phyloP scores from a whole-genome alignment of 2,888 invertebrate genomes.

The Mallateleia sp. region DNA sequence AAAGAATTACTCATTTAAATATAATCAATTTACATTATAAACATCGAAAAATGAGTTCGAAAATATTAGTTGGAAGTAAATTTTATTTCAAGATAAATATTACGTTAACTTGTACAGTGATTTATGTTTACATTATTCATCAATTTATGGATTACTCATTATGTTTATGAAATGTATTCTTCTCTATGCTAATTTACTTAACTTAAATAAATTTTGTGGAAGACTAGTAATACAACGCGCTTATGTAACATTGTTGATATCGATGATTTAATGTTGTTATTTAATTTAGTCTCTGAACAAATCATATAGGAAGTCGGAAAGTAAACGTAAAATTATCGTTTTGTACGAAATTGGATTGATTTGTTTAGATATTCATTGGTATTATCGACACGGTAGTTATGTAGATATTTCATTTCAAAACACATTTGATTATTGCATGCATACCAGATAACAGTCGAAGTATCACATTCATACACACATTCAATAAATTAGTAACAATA shows the following conservation, averaged over 20 bases:
- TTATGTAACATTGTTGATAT: conserved; percentile 47
- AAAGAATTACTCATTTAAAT: too few relatives aligned
- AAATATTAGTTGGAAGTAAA: too few relatives aligned
- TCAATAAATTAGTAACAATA: neutral
- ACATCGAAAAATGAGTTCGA: too few relatives aligned
- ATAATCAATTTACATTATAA: too few relatives aligned
- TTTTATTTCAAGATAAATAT: neutral
- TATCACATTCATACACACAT: conserved; percentile 2
- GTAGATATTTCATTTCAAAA: conserved; percentile 49
- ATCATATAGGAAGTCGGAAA: conserved; percentile 37
- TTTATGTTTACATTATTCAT: conserved; percentile 30
- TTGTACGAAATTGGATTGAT: conserved; percentile 50
- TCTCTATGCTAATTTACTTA: conserved; percentile 51
- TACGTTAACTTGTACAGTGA: neutral
- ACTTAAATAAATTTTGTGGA: conserved; percentile 53
- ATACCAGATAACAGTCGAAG: conserved; percentile 2
- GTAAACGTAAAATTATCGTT: conserved; percentile 58
- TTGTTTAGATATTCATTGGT: conserved; percentile 52
- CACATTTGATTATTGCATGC: conserved; percentile 30
- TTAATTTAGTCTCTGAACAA: conserved; percentile 47
- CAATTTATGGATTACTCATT: conserved; percentile 42
- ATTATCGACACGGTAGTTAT: conserved; percentile 45
- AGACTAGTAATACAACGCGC: conserved; percentile 17
- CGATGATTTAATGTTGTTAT: conserved; percentile 63
- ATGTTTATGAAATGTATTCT: conserved; percentile 58